Evolutionary conservation across 2,888 invertebrate species (phyloP).

Genomic region (Drosophila buzzatii): DNA sequence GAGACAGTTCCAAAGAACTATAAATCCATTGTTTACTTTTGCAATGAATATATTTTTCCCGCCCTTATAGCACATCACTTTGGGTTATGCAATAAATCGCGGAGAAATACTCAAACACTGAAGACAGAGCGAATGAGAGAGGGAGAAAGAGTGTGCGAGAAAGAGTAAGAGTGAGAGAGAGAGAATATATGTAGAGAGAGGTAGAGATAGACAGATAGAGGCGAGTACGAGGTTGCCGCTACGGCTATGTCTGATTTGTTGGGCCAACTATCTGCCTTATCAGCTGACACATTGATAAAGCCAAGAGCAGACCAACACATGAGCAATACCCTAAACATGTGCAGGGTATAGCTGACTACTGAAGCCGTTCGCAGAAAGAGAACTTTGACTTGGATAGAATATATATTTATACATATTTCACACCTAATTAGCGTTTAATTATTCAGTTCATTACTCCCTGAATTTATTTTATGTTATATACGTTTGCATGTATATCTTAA

Average conservation of each 20-base stretch:
- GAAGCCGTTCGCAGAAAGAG: not conserved
- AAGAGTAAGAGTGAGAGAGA: not conserved
- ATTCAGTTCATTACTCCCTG: not conserved
- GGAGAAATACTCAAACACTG: conserved; percentile 14
- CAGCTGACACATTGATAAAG: conserved; percentile 78
- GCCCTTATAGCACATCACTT: conserved; percentile 65
- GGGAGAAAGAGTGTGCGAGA: not conserved
- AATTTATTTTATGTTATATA: too few relatives aligned
- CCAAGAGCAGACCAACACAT: conserved; percentile 45
- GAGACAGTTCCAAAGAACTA: conserved; percentile 61
- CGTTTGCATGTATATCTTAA: too few relatives aligned
- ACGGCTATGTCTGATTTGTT: conserved; percentile 56
- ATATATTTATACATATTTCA: not conserved
- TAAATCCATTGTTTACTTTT: conserved; percentile 65
- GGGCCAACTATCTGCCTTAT: conserved; percentile 75
- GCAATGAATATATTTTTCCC: conserved; percentile 59
- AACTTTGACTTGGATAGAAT: not conserved
- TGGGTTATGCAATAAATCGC: conserved; percentile 67
- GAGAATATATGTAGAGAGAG: not conserved
- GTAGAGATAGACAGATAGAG: conserved; percentile 6
- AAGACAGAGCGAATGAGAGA: conserved; percentile 6
- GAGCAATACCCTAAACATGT: conserved; percentile 28
- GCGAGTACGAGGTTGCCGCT: conserved; percentile 27
- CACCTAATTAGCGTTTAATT: not conserved
- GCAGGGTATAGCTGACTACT: not conserved